phyloP scores from a whole-genome alignment of 2,888 invertebrate species.

The Laothoe populi region DNA sequence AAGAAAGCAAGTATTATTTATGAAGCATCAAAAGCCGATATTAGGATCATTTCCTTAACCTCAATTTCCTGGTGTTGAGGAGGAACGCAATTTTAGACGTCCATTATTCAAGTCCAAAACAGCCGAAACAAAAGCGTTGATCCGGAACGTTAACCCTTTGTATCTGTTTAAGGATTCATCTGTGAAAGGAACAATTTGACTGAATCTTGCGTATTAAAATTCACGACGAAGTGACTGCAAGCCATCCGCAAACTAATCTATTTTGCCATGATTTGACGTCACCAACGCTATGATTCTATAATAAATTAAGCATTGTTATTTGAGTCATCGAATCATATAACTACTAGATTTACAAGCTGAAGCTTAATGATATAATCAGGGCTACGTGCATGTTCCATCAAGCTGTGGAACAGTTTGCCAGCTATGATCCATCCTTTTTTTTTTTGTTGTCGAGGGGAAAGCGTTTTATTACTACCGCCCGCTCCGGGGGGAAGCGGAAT shows the following conservation, averaged over 20 bases:
- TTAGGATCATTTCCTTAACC: not conserved
- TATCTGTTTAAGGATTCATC: slow-evolving; percentile 56
- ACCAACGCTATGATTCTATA: not conserved
- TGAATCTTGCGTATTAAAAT: slow-evolving; percentile 63
- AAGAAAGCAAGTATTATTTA: too few species aligned
- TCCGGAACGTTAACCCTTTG: slow-evolving; percentile 55
- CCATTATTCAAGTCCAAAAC: slow-evolving; percentile 32
- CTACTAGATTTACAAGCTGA: not conserved
- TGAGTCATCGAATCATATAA: not conserved
- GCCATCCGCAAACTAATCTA: slow-evolving; percentile 44
- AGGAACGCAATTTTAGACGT: not conserved
- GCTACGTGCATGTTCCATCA: too few species aligned
- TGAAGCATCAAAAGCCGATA: not conserved
- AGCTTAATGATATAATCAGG: too few species aligned
- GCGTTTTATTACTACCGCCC: too few species aligned
- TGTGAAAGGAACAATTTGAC: slow-evolving; percentile 57
- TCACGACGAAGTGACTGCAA: slow-evolving; percentile 56
- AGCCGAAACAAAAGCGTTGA: slow-evolving; percentile 52
- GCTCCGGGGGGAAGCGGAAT: too few species aligned
- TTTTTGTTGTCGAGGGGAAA: too few species aligned
- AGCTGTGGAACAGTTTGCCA: too few species aligned
- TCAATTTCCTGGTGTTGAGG: slow-evolving; percentile 1
- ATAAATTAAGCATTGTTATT: not conserved
- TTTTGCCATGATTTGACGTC: slow-evolving; percentile 26
- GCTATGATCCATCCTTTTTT: too few species aligned